phyloP scores from a whole-genome alignment of 1,140 invertebrate genomes.

The Trichonephila inaurata region DNA sequence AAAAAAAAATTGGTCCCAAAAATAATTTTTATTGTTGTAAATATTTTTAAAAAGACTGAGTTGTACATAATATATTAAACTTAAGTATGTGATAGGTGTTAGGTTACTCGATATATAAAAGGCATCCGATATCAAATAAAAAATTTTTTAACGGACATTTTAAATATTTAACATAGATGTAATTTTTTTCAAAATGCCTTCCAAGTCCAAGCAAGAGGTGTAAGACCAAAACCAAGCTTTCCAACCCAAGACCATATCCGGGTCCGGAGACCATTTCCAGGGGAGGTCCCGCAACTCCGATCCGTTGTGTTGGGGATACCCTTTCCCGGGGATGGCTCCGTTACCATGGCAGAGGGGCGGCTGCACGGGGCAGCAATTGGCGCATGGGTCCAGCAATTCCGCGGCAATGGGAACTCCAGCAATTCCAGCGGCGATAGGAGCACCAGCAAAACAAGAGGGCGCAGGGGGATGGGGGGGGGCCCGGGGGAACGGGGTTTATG shows the following conservation, averaged over 20 bases:
- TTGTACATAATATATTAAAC: too few relatives aligned
- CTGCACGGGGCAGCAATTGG: neutral
- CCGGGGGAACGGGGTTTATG: neutral
- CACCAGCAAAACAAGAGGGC: neutral
- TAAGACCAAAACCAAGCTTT: neutral
- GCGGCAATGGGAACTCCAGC: too few relatives aligned
- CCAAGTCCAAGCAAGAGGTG: neutral
- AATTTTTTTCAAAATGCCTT: neutral
- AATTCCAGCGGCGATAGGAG: too few relatives aligned
- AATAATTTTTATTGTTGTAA: too few relatives aligned
- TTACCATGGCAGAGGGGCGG: neutral
- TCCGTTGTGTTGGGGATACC: neutral
- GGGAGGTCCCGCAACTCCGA: neutral
- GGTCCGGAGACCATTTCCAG: neutral
- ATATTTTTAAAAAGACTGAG: too few relatives aligned
- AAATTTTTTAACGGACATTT: neutral
- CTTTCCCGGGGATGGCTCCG: neutral
- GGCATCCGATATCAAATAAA: neutral
- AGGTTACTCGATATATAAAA: too few relatives aligned
- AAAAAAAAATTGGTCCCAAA: too few relatives aligned
- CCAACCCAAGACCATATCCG: neutral
- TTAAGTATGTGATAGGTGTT: too few relatives aligned
- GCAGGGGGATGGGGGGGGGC: neutral
- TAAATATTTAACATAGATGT: neutral
- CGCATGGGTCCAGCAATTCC: neutral